A percentile compares a stretch with the other conserved stretches of the same genome.
phyloP scores from a whole-genome alignment of 2,888 invertebrate species.

The Conus canariensis region DNA sequence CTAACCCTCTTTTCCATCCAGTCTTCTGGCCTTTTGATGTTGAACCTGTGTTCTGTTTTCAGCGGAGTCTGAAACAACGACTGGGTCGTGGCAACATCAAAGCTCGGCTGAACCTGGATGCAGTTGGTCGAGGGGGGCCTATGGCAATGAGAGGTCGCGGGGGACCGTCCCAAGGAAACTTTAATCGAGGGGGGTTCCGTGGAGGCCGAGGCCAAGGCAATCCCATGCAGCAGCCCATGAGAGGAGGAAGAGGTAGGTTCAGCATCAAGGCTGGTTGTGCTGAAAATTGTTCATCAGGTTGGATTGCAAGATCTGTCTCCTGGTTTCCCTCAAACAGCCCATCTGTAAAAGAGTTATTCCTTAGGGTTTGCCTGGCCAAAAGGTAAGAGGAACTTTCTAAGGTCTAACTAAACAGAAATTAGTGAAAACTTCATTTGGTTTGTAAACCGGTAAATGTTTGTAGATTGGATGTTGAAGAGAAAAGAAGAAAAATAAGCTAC shows the following conservation, averaged over 20 bases:
- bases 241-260: slow-evolving; percentile 36
- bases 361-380: too few relatives aligned
- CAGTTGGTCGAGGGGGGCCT: slow-evolving; percentile 60
- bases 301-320: too few relatives aligned
- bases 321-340: too few relatives aligned
- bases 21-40: background rate
- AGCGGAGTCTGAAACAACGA: slow-evolving; percentile 59
- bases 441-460: too few relatives aligned
- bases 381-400: too few relatives aligned
- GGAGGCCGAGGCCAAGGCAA: slow-evolving; percentile 51
- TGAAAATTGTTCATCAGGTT: too few relatives aligned
- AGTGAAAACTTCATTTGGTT: too few relatives aligned
- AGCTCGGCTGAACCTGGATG: slow-evolving; percentile 66
- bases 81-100: slow-evolving; percentile 66
- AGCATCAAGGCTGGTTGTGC: background rate
- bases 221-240: slow-evolving; percentile 22
- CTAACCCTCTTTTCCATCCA: too few relatives aligned
- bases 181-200: slow-evolving; percentile 21
- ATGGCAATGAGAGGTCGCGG: slow-evolving; percentile 50
- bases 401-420: too few relatives aligned
- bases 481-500: too few relatives aligned
- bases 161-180: background rate
- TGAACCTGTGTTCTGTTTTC: background rate
- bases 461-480: too few relatives aligned
- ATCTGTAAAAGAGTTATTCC: too few relatives aligned